Evolutionary conservation across 2,113 vertebrate species (phyloP).

Genomic region (Phrynosoma blainvillii): DNA sequence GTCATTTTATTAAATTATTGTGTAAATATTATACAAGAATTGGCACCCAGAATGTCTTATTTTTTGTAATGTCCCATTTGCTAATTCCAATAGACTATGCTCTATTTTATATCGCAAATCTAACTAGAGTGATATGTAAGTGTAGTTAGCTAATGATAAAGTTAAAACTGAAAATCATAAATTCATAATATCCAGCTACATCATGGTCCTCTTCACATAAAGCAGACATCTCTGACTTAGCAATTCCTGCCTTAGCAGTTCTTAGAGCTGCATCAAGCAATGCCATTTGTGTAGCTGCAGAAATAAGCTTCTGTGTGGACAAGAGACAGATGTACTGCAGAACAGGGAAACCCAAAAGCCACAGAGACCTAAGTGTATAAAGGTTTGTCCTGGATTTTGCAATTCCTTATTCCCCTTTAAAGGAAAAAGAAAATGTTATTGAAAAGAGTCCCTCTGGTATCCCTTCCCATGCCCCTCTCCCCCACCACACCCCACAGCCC

Average conservation of each 20-base stretch:
- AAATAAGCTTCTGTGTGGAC: accelerated
- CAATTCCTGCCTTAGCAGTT: background rate
- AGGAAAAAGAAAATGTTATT: constrained; percentile 90
- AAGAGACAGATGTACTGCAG: constrained; percentile 34
- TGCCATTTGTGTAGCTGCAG: background rate
- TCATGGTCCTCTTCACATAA: background rate
- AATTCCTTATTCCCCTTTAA: constrained; percentile 93
- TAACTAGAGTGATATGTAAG: background rate
- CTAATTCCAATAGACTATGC: too few relatives aligned
- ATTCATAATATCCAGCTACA: too few relatives aligned
- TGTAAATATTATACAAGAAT: background rate
- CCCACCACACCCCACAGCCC: constrained; percentile 73
- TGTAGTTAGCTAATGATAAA: background rate
- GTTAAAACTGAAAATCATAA: background rate
- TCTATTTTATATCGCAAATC: background rate
- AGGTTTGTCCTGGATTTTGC: constrained; percentile 69
- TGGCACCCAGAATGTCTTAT: background rate
- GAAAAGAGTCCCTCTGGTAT: constrained; percentile 87
- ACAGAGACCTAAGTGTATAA: constrained; percentile 60
- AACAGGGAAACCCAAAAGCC: constrained; percentile 73
- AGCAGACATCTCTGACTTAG: background rate
- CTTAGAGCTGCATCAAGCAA: background rate
- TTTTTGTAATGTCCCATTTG: background rate
- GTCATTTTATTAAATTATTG: background rate
- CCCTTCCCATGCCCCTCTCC: constrained; percentile 82